Base-by-base conservation (phyloP, 2,113 vertebrate species). In the Sapayoa aenigma region DNA sequence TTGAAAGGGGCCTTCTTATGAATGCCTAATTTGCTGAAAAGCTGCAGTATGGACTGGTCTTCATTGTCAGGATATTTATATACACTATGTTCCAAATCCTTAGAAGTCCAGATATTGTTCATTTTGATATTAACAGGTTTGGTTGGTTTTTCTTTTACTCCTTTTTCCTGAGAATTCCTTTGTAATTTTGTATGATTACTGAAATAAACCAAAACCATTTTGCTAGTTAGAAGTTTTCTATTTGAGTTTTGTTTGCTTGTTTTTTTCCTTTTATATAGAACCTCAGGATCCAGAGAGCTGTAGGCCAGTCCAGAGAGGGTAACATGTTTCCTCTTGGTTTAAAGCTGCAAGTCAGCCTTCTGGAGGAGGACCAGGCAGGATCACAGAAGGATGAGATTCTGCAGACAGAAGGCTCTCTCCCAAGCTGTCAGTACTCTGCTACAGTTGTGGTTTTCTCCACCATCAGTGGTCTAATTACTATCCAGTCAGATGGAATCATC, bases 401-500 rank as follows among this genome's bases (percentile, higher is more conserved):
- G 3, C 74, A 35, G 11, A 28, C 53, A 25, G 75, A 60, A 60
- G n/a, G 5, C 23, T 88, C 19, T 4, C 50, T 73, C n/a, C 28
- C 87, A 6, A 30, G 6, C 27, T 60, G 23, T 59, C 94, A 97
- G 66, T 99, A 98, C 97, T 98, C 79, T 35, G 99, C 98, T 13
- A 98, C 98, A 2, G 89, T 99, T 37, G 98, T 98, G 98, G 98
- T 98, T 75, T 99, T 99, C 85, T 98, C 98, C 67, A 98, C 98
- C 73, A 96, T 99, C 93, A 99, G 98, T 12, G 98, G 98, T 42
- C 98, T 99, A 59, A 93, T 99, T 76, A 98, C 98, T 20, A 96
- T 99, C 13, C 93, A 73, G 66, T 96, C 98, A 3, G 98, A 99
- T 7, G 99, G 99, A 47, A 98, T 97, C 47, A 99, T 99, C 96